Evolutionary conservation across 2,797 vertebrate species (phyloP).

Genomic region (Adelosebastes latens): DNA sequence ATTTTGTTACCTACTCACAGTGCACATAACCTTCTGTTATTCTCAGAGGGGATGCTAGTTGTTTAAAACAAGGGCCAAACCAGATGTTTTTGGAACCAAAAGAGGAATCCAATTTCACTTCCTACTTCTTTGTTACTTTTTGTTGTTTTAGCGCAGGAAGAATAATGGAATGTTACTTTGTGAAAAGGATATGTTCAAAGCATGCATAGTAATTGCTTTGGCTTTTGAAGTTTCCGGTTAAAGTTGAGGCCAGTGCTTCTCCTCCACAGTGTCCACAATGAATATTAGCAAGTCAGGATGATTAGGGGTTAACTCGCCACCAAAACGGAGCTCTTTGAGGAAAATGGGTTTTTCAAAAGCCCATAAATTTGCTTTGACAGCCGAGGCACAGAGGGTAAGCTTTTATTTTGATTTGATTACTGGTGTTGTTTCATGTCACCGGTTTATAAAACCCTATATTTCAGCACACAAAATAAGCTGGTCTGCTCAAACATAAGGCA

Average conservation of each 20-base stretch:
- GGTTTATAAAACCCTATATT: constrained; percentile 42
- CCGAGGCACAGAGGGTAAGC: constrained; percentile 50
- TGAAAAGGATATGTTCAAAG: constrained; percentile 78
- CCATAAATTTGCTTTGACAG: constrained; percentile 74
- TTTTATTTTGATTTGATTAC: constrained; percentile 79
- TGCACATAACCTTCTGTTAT: constrained; percentile 69
- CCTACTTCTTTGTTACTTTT: constrained; percentile 73
- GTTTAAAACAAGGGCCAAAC: constrained; percentile 76
- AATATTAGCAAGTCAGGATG: constrained; percentile 63
- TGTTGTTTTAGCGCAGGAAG: constrained; percentile 71
- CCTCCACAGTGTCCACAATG: constrained; percentile 49
- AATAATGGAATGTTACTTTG: constrained; percentile 75
- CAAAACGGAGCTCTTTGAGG: constrained; percentile 56
- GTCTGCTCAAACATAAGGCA: constrained; percentile 44
- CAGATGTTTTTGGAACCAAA: constrained; percentile 78
- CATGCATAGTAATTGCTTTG: constrained; percentile 74
- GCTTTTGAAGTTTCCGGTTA: constrained; percentile 72
- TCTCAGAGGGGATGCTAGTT: constrained; percentile 78
- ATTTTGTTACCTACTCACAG: constrained; percentile 78
- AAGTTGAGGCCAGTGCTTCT: constrained; percentile 54
- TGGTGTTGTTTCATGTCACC: constrained; percentile 67
- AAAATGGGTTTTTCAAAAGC: constrained; percentile 52
- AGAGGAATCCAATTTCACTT: constrained; percentile 80
- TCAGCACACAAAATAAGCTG: constrained; percentile 38
- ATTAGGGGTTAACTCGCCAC: constrained; percentile 64